Percentiles rank a stretch among this genome's conserved stretches.
phyloP scores from a whole-genome alignment of 1,140 invertebrate genomes.

The Sitodiplosis mosellana region DNA sequence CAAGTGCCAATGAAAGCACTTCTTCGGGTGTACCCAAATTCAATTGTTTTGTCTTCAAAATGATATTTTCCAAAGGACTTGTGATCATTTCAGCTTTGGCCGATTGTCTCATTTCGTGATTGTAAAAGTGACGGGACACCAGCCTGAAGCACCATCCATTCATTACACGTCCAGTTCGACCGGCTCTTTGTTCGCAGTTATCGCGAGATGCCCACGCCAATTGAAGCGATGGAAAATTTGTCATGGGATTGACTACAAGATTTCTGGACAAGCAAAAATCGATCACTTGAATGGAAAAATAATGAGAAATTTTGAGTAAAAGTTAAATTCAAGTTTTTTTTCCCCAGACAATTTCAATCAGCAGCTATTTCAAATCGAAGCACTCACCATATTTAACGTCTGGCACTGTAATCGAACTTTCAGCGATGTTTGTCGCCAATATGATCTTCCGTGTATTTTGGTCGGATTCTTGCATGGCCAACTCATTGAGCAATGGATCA shows the following conservation, averaged over 20 bases:
- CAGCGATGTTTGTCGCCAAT: conserved; percentile 89
- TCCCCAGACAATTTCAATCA: too few species aligned
- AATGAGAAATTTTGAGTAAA: too few species aligned
- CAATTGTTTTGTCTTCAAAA: conserved; percentile 69
- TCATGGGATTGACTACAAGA: conserved; percentile 46
- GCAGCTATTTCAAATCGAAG: too few species aligned
- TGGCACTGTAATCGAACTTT: conserved; percentile 89
- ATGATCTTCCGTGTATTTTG: conserved; percentile 50
- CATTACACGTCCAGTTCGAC: conserved; percentile 71
- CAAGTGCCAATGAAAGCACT: conserved; percentile 64
- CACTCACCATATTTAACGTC: conserved; percentile 68
- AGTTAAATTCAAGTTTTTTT: too few species aligned
- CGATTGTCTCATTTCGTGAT: conserved; percentile 31
- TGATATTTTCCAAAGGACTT: conserved; percentile 61
- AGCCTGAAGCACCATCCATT: conserved; percentile 76
- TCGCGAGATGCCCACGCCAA: too few species aligned
- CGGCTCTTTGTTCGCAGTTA: conserved; percentile 17
- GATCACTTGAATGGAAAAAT: conserved; percentile 46
- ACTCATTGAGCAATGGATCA: too few species aligned
- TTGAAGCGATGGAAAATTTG: conserved; percentile 50
- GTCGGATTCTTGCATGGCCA: too few species aligned
- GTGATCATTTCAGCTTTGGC: conserved; percentile 57
- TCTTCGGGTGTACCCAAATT: conserved; percentile 68
- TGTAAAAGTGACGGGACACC: conserved; percentile 55
- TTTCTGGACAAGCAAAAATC: conserved; percentile 90